Evolutionary conservation across 2,888 invertebrate species (phyloP).

Genomic region (Ophion ellenae): DNA sequence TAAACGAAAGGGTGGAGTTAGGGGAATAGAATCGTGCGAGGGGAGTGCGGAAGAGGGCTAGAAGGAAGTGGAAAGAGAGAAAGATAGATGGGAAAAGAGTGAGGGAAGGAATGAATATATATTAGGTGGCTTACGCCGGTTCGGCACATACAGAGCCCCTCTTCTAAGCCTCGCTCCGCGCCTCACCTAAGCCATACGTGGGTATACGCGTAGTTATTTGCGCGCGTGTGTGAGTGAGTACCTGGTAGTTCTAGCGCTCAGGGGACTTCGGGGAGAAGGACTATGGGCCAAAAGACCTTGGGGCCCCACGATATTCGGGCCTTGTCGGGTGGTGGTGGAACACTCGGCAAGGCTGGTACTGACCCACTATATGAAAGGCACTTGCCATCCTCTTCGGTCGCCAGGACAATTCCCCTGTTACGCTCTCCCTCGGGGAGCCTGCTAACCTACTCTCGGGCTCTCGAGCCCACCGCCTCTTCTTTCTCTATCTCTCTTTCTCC

Average conservation of each 20-base stretch:
- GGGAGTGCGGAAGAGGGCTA: conserved; percentile 44
- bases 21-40: conserved; percentile 25
- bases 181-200: conserved; percentile 44
- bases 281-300: conserved; percentile 78
- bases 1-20: conserved; percentile 47
- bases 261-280: conserved; percentile 67
- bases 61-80: conserved; percentile 27
- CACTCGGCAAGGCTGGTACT: conserved; percentile 76
- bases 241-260: conserved; percentile 71
- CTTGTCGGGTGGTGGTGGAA: conserved; percentile 78
- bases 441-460: conserved; percentile 80
- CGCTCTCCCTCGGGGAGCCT: conserved; percentile 79
- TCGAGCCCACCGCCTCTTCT: conserved; percentile 63
- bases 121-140: conserved; percentile 73
- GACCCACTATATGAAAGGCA: conserved; percentile 83
- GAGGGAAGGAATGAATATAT: conserved; percentile 74
- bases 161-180: conserved; percentile 71
- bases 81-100: conserved; percentile 40
- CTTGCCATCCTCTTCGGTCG: conserved; percentile 81
- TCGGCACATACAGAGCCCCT: conserved; percentile 62
- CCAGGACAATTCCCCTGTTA: conserved; percentile 74
- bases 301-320: conserved; percentile 75
- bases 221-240: conserved; percentile 41
- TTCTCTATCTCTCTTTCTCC: conserved; percentile 56
- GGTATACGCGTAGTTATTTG: not conserved